Conservation (phyloP, 2,888 invertebrate genomes). For the Ligdia adustata region DNA sequence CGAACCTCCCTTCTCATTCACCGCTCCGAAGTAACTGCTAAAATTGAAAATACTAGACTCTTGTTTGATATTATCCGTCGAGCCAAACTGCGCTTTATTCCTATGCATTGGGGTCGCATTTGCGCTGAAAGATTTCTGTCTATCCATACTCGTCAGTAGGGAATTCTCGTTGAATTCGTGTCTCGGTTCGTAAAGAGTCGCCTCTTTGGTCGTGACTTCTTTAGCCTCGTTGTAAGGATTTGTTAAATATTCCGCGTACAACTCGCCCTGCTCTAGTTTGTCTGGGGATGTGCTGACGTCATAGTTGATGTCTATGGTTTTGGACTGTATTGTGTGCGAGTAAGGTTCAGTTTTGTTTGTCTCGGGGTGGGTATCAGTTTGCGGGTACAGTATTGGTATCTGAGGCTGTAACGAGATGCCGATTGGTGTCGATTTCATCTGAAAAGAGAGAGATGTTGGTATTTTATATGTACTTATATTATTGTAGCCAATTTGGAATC, state of each 20-base stretch:
- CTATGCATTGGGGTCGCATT: constrained; percentile 72
- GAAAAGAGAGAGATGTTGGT: constrained; percentile 44
- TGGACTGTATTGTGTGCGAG: constrained; percentile 35
- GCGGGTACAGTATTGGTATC: constrained; percentile 66
- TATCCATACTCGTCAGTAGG: constrained; percentile 36
- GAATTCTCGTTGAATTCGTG: constrained; percentile 12
- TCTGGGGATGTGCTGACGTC: constrained; percentile 39
- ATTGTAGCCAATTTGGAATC: no score
- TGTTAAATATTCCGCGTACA: constrained; percentile 83
- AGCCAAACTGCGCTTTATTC: constrained; percentile 71
- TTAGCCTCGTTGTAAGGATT: constrained; percentile 81
- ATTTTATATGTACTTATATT: no score
- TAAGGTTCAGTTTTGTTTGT: constrained; percentile 40
- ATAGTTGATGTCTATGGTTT: constrained; percentile 29
- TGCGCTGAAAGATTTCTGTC: constrained; percentile 66
- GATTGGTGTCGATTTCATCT: constrained; percentile 88
- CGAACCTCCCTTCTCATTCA: constrained; percentile 81
- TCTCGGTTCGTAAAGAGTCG: constrained; percentile 62
- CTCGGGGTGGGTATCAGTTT: constrained; percentile 38
- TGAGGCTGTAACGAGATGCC: constrained; percentile 69
- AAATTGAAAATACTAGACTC: constrained; percentile 84
- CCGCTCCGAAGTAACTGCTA: constrained; percentile 86
- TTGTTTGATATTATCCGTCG: constrained; percentile 69
- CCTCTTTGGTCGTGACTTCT: constrained; percentile 54
- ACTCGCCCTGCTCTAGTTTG: constrained; percentile 52